Percentiles rank a stretch among this genome's conserved stretches.
Conservation (phyloP, 2,888 invertebrate species). For the Apodemia hepburni region DNA sequence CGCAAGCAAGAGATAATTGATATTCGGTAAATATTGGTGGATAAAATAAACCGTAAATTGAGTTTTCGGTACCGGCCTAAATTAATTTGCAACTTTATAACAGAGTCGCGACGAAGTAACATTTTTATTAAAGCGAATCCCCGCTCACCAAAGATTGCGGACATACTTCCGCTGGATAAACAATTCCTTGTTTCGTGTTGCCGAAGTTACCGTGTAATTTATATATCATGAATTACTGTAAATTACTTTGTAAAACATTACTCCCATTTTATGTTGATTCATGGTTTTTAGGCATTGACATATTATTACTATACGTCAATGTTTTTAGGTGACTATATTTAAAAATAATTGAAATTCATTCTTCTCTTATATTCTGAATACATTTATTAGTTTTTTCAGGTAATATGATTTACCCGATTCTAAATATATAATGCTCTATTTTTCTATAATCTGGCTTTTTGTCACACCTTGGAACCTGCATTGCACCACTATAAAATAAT, state of each 20-base stretch:
- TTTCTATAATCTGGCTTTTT: too few relatives aligned
- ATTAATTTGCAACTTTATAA: slow-evolving; percentile 77
- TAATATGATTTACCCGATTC: too few relatives aligned
- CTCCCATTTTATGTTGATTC: not conserved
- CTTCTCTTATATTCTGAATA: too few relatives aligned
- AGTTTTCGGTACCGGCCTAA: slow-evolving; percentile 71
- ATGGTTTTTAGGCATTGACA: too few relatives aligned
- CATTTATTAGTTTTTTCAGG: too few relatives aligned
- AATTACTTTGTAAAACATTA: slow-evolving; percentile 21
- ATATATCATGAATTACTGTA: slow-evolving; percentile 20
- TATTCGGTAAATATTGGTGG: slow-evolving; percentile 76
- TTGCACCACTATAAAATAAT: too few relatives aligned
- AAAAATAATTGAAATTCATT: too few relatives aligned
- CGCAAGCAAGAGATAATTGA: slow-evolving; percentile 59
- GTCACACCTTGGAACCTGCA: too few relatives aligned
- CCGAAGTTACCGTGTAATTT: slow-evolving; percentile 26
- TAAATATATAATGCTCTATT: too few relatives aligned
- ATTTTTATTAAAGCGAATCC: slow-evolving; percentile 67
- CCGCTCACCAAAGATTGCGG: slow-evolving; percentile 40
- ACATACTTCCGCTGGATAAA: slow-evolving; percentile 35
- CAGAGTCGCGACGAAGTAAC: slow-evolving; percentile 59
- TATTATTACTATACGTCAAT: too few relatives aligned
- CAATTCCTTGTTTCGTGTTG: slow-evolving; percentile 34
- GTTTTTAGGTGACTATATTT: too few relatives aligned
- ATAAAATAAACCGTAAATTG: slow-evolving; percentile 76